These are phyloP conservation scores for Chorisops tibialis DNA, from an alignment of 2,888 invertebrate species.

Conservation along the genomic window DNA sequence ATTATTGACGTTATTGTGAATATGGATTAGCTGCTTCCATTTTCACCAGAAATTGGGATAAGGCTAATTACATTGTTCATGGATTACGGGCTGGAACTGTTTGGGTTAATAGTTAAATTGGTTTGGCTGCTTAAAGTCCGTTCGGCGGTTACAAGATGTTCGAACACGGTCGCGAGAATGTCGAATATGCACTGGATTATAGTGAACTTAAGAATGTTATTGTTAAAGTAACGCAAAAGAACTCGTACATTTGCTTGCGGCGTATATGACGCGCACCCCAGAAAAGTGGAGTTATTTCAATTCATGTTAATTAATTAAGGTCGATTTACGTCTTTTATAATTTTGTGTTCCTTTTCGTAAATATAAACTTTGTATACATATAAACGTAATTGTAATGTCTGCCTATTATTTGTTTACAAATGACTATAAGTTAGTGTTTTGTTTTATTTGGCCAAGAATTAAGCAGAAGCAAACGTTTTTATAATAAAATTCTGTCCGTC, in stretches of 20 bases:
- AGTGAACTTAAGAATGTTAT: constrained; percentile 93
- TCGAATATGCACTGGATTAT: constrained; percentile 90
- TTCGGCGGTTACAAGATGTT: constrained; percentile 98
- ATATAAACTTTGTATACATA: too few species aligned
- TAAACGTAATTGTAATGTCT: too few species aligned
- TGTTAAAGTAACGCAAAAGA: constrained; percentile 69
- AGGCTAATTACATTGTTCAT: constrained; percentile 76
- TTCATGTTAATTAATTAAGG: too few species aligned
- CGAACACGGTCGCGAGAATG: constrained; percentile 92
- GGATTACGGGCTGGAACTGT: constrained; percentile 76
- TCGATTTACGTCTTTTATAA: too few species aligned
- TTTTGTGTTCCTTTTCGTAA: too few species aligned
- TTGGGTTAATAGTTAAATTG: constrained; percentile 95
- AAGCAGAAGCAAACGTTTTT: too few species aligned
- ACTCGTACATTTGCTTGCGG: constrained; percentile 63
- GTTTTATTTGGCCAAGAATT: too few species aligned
- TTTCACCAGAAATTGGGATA: constrained; percentile 88
- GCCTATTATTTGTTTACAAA: too few species aligned
- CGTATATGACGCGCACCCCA: too few species aligned
- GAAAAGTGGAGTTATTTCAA: too few species aligned
- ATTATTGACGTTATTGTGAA: constrained; percentile 78
- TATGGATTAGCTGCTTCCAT: constrained; percentile 95
- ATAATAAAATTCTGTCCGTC: too few species aligned
- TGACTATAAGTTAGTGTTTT: too few species aligned
- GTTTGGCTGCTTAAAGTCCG: constrained; percentile 69